Evolutionary conservation across 1,140 invertebrate genomes (phyloP).

Genomic region (Apis florea): DNA sequence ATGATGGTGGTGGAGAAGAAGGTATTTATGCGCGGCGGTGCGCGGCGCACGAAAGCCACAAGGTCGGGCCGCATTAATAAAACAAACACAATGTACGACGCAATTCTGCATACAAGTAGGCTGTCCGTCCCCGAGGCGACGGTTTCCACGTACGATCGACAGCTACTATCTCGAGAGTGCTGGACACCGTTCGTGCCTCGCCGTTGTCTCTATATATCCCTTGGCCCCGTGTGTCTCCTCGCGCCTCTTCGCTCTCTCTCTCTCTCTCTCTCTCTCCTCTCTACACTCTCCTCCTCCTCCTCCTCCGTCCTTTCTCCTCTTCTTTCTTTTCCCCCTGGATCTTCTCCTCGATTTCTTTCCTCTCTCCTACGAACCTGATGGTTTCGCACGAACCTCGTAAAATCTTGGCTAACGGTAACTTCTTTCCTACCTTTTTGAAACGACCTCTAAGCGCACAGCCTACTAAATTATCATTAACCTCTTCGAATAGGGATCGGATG

Average conservation of each 20-base stretch:
- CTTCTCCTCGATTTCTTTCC: not conserved
- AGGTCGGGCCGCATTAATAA: slow-evolving; percentile 74
- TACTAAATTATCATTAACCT: slow-evolving; percentile 6
- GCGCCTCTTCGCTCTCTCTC: slow-evolving; percentile 15
- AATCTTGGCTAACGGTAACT: slow-evolving; percentile 8
- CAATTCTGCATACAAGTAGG: slow-evolving; percentile 69
- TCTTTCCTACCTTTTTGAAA: not conserved
- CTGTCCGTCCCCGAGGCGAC: slow-evolving; percentile 62
- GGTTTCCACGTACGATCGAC: slow-evolving; percentile 66
- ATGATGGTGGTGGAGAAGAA: slow-evolving; percentile 37
- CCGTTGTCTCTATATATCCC: slow-evolving; percentile 48
- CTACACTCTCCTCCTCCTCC: not conserved
- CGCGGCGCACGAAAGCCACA: slow-evolving; percentile 65
- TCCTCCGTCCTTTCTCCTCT: not conserved
- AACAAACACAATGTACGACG: slow-evolving; percentile 76
- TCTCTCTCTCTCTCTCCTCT: not conserved
- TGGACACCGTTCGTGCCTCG: slow-evolving; percentile 44
- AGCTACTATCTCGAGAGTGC: slow-evolving; percentile 59
- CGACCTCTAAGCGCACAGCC: not conserved
- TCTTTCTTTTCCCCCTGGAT: not conserved
- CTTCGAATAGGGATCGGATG: not conserved
- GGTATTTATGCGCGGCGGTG: slow-evolving; percentile 58
- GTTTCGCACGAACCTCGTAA: slow-evolving; percentile 6
- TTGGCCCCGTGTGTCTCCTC: slow-evolving; percentile 6
- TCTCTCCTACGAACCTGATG: not conserved